Evolutionary conservation across 1,140 invertebrate species (phyloP).

Genomic region (Drosophila sproati): DNA sequence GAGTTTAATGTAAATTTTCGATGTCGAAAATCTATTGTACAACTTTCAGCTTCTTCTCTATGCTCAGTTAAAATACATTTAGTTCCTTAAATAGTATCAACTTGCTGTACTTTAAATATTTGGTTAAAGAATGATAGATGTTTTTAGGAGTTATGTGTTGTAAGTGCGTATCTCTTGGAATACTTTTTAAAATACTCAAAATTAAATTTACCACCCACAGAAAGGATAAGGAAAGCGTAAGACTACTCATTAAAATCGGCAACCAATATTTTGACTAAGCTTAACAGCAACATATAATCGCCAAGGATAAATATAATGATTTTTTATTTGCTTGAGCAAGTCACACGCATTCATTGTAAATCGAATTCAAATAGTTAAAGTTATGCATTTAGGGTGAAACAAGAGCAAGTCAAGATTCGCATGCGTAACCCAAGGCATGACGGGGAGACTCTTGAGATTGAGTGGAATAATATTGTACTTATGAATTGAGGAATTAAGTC

Average conservation of each 20-base stretch:
- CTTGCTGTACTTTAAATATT: too few relatives aligned
- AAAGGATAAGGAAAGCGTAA: too few relatives aligned
- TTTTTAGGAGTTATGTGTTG: too few relatives aligned
- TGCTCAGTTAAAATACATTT: too few relatives aligned
- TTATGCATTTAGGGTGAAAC: conserved; percentile 14
- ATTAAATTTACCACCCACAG: too few relatives aligned
- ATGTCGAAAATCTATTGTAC: too few relatives aligned
- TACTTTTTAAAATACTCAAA: too few relatives aligned
- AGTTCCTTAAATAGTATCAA: too few relatives aligned
- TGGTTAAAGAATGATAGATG: too few relatives aligned
- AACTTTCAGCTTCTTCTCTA: too few relatives aligned
- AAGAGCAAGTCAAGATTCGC: background rate
- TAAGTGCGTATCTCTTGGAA: too few relatives aligned
- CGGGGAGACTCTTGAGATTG: conserved; percentile 12
- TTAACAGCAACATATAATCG: background rate
- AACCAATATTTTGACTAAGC: conserved; percentile 9
- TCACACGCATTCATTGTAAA: conserved; percentile 5
- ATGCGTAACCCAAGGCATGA: conserved; percentile 7
- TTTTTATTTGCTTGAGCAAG: background rate
- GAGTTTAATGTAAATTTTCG: too few relatives aligned
- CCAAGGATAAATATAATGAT: background rate
- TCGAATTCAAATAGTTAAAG: background rate
- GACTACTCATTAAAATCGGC: background rate
- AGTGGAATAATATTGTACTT: conserved; percentile 5
- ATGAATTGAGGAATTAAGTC: conserved; percentile 6